phyloP scores from a whole-genome alignment of 2,888 invertebrate species.

The Pyrochroa serraticornis region DNA sequence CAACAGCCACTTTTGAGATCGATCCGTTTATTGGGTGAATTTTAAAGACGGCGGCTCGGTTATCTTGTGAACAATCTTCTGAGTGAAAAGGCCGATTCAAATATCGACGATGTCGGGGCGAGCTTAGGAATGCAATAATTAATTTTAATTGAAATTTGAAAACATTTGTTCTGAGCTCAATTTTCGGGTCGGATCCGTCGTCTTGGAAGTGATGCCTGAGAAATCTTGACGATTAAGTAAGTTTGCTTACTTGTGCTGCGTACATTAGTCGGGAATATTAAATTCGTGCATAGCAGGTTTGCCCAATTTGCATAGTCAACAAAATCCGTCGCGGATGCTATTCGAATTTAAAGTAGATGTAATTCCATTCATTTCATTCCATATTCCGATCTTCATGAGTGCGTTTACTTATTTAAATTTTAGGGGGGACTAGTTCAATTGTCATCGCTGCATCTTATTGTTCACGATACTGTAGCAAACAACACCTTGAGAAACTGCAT shows the following conservation, averaged over 20 bases:
- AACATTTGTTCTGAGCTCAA: constrained; percentile 14
- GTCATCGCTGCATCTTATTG: not conserved
- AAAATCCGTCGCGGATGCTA: constrained; percentile 22
- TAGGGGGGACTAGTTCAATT: not conserved
- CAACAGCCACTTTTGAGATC: constrained; percentile 8
- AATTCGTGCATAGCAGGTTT: constrained; percentile 30
- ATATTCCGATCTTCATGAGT: constrained; percentile 20
- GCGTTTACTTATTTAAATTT: constrained; percentile 30
- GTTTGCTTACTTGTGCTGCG: constrained; percentile 25
- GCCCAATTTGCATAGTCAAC: constrained; percentile 32
- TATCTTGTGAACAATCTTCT: too few species aligned
- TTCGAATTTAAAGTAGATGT: constrained; percentile 32
- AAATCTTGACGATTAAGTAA: constrained; percentile 18
- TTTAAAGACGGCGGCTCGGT: not conserved
- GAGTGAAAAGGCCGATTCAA: too few species aligned
- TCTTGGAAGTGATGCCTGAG: constrained; percentile 9
- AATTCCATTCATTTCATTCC: constrained; percentile 30
- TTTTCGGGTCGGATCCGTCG: constrained; percentile 9
- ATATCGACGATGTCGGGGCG: not conserved
- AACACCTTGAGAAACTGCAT: too few species aligned
- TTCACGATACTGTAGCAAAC: too few species aligned
- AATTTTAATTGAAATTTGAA: constrained; percentile 21
- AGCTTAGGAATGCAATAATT: constrained; percentile 10
- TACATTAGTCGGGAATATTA: constrained; percentile 28
- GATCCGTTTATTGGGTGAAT: constrained; percentile 1